These are phyloP conservation scores for Cosmia pyralina DNA, from an alignment of 2,888 invertebrate species.

Conservation along the genomic window DNA sequence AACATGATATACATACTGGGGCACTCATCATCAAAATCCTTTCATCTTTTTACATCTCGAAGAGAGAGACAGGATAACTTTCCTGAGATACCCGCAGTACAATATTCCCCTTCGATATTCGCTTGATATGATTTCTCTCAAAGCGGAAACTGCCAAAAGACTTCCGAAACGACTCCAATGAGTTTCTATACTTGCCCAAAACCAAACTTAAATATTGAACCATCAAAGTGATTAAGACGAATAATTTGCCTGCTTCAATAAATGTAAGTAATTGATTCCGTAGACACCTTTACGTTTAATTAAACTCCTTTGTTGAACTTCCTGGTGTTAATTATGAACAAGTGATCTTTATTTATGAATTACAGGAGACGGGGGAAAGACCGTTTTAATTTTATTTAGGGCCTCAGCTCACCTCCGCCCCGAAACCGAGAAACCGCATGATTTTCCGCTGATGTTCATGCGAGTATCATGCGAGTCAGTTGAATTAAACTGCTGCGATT, in stretches of 20 bases:
- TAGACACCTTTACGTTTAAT: constrained; percentile 13
- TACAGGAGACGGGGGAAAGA: not conserved
- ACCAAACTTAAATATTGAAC: constrained; percentile 30
- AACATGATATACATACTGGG: too few relatives aligned
- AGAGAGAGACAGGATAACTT: not conserved
- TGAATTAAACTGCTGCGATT: too few relatives aligned
- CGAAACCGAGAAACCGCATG: too few relatives aligned
- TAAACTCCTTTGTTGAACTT: constrained; percentile 28
- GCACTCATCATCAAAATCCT: not conserved
- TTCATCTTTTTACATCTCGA: constrained; percentile 1
- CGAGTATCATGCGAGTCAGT: too few relatives aligned
- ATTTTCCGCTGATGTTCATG: too few relatives aligned
- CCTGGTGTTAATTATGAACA: constrained; percentile 20
- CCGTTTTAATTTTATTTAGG: not conserved
- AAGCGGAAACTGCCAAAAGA: not conserved
- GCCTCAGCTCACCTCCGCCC: not conserved
- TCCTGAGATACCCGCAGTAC: not conserved
- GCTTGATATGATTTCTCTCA: not conserved
- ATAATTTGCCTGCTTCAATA: constrained; percentile 31
- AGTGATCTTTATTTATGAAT: constrained; percentile 44
- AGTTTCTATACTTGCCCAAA: not conserved
- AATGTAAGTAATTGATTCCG: constrained; percentile 43
- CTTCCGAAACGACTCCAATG: not conserved
- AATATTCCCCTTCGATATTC: constrained; percentile 3
- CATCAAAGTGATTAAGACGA: constrained; percentile 18